Percentiles rank a stretch among this genome's conserved stretches.
phyloP scores from a whole-genome alignment of 2,888 invertebrate genomes.

The Rhynchonema sp. region DNA sequence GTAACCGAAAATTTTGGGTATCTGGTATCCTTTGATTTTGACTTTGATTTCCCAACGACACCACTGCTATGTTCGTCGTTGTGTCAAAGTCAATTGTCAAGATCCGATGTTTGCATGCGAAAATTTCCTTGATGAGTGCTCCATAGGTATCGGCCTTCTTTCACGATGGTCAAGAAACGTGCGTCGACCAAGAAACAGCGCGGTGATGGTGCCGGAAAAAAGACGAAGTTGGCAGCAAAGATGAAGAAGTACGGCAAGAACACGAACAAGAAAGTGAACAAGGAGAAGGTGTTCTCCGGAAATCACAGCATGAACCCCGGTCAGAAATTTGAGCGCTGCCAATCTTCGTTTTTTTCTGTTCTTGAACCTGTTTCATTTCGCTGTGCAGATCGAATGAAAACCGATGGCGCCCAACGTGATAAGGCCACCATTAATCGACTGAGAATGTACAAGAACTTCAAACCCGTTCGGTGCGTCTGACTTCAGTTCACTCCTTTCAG shows the following conservation, averaged over 20 bases:
- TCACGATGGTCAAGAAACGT: background rate
- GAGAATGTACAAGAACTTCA: constrained; percentile 95
- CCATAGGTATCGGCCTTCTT: too few relatives aligned
- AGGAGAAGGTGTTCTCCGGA: constrained; percentile 53
- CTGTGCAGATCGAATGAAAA: constrained; percentile 40
- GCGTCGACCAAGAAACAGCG: constrained; percentile 2
- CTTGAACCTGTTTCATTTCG: background rate
- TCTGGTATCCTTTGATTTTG: too few relatives aligned
- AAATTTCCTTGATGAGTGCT: too few relatives aligned
- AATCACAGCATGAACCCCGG: constrained; percentile 90
- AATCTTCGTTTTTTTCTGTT: background rate
- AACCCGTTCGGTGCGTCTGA: constrained; percentile 51
- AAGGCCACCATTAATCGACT: constrained; percentile 83
- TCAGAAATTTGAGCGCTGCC: constrained; percentile 6
- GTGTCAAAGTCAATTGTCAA: too few relatives aligned
- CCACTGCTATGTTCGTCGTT: too few relatives aligned
- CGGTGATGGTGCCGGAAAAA: constrained; percentile 7
- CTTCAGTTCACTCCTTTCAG: too few relatives aligned
- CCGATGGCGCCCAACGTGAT: constrained; percentile 66
- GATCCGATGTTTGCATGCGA: too few relatives aligned
- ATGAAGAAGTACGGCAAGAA: constrained; percentile 2
- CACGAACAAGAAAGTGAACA: constrained; percentile 26
- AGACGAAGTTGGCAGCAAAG: constrained; percentile 7
- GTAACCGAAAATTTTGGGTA: too few relatives aligned
- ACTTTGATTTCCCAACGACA: too few relatives aligned